Conservation (phyloP, 2,113 vertebrate species). For the Thamnaconus septentrionalis region DNA sequence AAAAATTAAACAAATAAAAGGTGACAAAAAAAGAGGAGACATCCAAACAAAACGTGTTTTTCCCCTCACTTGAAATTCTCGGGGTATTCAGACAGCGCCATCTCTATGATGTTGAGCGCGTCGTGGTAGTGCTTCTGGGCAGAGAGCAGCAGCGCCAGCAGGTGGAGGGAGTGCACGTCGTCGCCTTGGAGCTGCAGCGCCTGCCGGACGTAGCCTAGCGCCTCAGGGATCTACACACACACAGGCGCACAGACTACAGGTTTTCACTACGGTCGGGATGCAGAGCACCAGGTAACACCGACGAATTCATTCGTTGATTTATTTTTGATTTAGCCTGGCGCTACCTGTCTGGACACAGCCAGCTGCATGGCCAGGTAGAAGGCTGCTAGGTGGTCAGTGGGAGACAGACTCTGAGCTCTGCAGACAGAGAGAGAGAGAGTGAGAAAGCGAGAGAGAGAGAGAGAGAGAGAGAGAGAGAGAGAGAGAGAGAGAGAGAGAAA, state of each 20-base stretch:
- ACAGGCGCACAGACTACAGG: constrained; percentile 32
- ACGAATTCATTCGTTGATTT: neutral
- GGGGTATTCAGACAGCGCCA: constrained; percentile 97
- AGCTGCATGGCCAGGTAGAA: constrained; percentile 97
- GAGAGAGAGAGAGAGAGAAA: too few species aligned
- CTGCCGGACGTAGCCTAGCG: constrained; percentile 94
- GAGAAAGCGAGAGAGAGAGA: neutral
- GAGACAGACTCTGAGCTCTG: constrained; percentile 95
- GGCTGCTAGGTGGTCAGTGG: constrained; percentile 92
- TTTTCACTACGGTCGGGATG: constrained; percentile 33
- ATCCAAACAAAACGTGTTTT: too few species aligned
- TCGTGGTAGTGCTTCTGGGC: constrained; percentile 98
- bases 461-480: too few species aligned
- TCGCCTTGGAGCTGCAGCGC: constrained; percentile 96
- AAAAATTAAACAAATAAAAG: too few species aligned
- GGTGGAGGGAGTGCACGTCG: constrained; percentile 94
- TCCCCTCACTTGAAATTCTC: constrained; percentile 94
- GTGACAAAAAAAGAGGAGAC: too few species aligned
- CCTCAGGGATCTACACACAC: constrained; percentile 90
- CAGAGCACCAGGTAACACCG: neutral
- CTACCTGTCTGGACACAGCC: constrained; percentile 96
- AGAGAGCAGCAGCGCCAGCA: constrained; percentile 92
- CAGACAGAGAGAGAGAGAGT: constrained; percentile 6
- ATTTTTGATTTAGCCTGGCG: neutral
- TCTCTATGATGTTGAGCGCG: constrained; percentile 95